A percentile compares a stretch with the other conserved stretches of the same genome.
These are phyloP conservation scores for Tetragonisca angustula DNA, from an alignment of 2,888 invertebrate genomes.

Conservation along the genomic window DNA sequence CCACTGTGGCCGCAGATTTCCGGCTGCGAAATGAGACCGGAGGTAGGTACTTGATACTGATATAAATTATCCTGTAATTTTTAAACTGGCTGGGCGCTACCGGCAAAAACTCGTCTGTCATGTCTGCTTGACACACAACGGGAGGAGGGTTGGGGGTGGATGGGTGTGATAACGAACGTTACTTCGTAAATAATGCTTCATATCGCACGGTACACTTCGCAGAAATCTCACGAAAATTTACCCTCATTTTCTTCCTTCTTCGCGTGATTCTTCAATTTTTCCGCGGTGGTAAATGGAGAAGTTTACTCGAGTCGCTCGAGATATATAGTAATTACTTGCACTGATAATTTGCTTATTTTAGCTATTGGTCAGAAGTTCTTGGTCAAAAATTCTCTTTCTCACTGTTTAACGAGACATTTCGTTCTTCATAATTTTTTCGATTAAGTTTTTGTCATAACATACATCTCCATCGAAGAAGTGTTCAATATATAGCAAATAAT, in stretches of 20 bases:
- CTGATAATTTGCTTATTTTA: not conserved
- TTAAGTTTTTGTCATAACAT: too few species aligned
- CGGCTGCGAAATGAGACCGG: constrained; percentile 23
- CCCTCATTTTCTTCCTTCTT: not conserved
- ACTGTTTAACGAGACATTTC: too few species aligned
- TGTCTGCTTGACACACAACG: constrained; percentile 1
- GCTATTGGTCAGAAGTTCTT: not conserved
- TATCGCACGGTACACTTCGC: not conserved
- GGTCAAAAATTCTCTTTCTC: too few species aligned
- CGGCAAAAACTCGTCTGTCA: constrained; percentile 3
- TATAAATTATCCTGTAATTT: constrained; percentile 47
- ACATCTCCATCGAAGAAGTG: too few species aligned
- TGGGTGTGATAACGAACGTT: not conserved
- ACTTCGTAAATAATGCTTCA: constrained; percentile 9
- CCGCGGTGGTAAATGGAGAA: too few species aligned
- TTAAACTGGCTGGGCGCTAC: not conserved
- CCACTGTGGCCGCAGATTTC: not conserved
- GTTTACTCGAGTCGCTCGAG: too few species aligned
- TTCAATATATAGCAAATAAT: too few species aligned
- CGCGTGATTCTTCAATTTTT: not conserved
- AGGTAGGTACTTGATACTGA: constrained; percentile 32
- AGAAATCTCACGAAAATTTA: not conserved
- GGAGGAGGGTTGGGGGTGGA: too few species aligned
- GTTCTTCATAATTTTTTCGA: too few species aligned
- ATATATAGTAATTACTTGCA: too few species aligned